These are phyloP conservation scores for Bubo scandiacus DNA, from an alignment of 2,113 vertebrate species.

Conservation along the genomic window DNA sequence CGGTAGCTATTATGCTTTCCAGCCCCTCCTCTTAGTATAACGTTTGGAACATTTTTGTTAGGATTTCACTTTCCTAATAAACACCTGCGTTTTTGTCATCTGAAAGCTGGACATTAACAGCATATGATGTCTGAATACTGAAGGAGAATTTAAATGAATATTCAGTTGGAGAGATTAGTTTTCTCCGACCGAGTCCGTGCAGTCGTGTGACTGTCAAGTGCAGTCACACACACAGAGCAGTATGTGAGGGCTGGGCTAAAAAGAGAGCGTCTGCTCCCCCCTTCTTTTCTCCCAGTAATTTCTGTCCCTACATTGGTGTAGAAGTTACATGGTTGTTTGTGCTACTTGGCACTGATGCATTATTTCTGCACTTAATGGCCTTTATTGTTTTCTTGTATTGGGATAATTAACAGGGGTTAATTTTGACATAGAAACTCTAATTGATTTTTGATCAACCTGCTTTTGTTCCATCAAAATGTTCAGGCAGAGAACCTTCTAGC, in stretches of 20 bases:
- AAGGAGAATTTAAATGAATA: not conserved
- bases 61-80: not conserved
- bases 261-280: not conserved
- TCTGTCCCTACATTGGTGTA: not conserved
- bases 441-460: not conserved
- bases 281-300: not conserved
- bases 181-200: not conserved
- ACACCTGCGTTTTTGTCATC: not conserved
- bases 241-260: not conserved
- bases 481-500: not conserved
- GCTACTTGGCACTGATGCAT: not conserved
- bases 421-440: not conserved
- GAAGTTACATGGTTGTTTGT: not conserved
- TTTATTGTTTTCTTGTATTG: not conserved
- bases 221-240: not conserved
- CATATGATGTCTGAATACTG: not conserved
- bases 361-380: not conserved
- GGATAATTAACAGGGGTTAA: not conserved
- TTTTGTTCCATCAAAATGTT: not conserved
- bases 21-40: not conserved
- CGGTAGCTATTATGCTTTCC: not conserved
- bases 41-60: not conserved
- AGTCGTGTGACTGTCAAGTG: not conserved
- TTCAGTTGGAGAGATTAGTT: not conserved
- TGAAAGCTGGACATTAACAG: not conserved